These are phyloP conservation scores for Hippocampus mohnikei DNA, from an alignment of 2,113 vertebrate species.

Conservation along the genomic window DNA sequence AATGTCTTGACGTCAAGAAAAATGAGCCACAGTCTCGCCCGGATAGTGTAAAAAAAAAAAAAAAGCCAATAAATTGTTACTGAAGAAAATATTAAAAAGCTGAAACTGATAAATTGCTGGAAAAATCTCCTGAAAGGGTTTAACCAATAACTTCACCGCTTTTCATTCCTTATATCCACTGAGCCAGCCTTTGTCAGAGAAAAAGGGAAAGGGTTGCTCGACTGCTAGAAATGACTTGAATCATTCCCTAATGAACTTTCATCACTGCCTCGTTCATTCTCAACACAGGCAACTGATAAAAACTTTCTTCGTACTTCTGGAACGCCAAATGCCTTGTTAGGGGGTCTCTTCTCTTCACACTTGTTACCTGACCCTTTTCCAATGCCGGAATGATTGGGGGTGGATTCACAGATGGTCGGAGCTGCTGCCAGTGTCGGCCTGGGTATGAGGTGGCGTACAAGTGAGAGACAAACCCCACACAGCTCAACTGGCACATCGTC, in stretches of 20 bases:
- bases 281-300: background rate
- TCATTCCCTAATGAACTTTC: background rate
- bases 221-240: too few relatives aligned
- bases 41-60: background rate
- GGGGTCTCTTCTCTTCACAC: background rate
- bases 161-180: background rate
- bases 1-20: background rate
- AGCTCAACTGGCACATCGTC: slow-evolving; percentile 61
- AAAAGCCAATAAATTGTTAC: background rate
- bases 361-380: slow-evolving; percentile 6
- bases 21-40: background rate
- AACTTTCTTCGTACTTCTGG: background rate
- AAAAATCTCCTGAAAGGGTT: background rate
- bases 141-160: background rate
- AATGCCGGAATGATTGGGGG: slow-evolving; percentile 17
- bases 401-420: slow-evolving; percentile 59
- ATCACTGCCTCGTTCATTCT: background rate
- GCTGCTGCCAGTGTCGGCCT: slow-evolving; percentile 48
- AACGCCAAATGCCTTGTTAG: background rate
- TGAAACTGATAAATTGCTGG: background rate
- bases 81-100: background rate
- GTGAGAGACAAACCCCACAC: slow-evolving; percentile 60
- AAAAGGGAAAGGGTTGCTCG: too few relatives aligned
- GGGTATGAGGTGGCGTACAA: slow-evolving; percentile 44
- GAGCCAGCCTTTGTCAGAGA: background rate